Evolutionary conservation across 2,797 vertebrate species (phyloP), one percentile per base, ranked within the genome.

Genomic region (Philypnodon macrostomus): DNA sequence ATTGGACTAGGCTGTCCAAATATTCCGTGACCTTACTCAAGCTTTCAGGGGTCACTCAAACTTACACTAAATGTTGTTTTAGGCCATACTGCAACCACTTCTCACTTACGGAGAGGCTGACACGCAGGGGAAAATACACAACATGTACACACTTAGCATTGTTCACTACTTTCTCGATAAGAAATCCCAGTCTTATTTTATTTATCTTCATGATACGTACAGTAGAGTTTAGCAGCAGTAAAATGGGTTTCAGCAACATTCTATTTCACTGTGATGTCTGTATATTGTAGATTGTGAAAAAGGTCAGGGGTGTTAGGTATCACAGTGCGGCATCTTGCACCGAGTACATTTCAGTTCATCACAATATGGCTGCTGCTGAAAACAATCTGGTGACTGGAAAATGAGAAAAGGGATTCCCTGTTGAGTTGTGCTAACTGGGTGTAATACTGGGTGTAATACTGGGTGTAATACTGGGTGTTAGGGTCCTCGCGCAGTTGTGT

Each of bases 1-100:
- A 83, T 86, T 85, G 75, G 67, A 84, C 75, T 57, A 64, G 75
- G 79, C 84, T 87, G 80, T 73, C 72, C 60, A 83, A 87, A 87
- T 80, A 81, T 73, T 73, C 63, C 50, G 57, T 76, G 70, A 80
- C 82, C 73, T 79, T 65, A 58, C 58, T 73, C 56, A 65, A 57
- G 79, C 75, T 79, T 85, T 85, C 73, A 79, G 70, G 73, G 81
- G 79, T 75, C 78, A 74, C 80, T 76, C 41, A 9, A 68, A 82
- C 72, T 75, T 65, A 18, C 19, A 15, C 58, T 69, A 57, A 75
- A 73, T 81, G 79, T 78, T 83, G 51, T 78, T 75, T 38, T 72
- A 76, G 53, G 65, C 65, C 45, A 54, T 54, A 68, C 63, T 72
- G 61, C 63, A 51, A 55, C 50, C 52, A 42, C 60, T 69, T 53